phyloP scores from a whole-genome alignment of 2,797 vertebrate species.

The Lutjanus campechanus region DNA sequence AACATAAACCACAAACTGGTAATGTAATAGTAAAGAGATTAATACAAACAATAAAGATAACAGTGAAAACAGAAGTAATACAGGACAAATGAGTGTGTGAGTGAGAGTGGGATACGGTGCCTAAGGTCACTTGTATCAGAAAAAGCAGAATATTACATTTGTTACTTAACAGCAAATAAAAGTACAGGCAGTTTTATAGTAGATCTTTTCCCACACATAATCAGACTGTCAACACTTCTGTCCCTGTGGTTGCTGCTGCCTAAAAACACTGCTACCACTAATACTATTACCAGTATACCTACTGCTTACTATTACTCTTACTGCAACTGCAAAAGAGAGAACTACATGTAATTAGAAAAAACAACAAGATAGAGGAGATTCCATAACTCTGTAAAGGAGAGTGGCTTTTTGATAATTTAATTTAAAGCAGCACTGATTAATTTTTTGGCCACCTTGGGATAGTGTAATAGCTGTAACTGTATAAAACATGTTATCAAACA shows the following conservation, averaged over 20 bases:
- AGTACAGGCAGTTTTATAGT: slow-evolving; percentile 18
- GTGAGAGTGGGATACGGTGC: neutral
- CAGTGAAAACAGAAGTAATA: slow-evolving; percentile 27
- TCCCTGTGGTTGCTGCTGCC: slow-evolving; percentile 1
- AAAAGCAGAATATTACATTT: slow-evolving; percentile 10
- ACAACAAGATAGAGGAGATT: neutral
- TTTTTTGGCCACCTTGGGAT: neutral
- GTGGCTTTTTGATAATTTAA: neutral
- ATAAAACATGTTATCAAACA: neutral
- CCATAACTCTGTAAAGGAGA: neutral
- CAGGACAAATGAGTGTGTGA: slow-evolving; percentile 5
- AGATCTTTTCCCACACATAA: slow-evolving; percentile 12
- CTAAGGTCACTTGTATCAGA: slow-evolving; percentile 5
- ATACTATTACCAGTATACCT: neutral
- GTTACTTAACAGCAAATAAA: slow-evolving; percentile 23
- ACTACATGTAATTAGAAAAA: neutral
- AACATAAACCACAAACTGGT: slow-evolving; percentile 21
- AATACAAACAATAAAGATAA: slow-evolving; percentile 26
- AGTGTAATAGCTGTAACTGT: neutral
- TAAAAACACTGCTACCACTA: slow-evolving; percentile 4
- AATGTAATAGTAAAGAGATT: neutral
- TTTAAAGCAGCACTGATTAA: neutral
- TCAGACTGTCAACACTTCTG: slow-evolving; percentile 6
- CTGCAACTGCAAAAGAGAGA: neutral
- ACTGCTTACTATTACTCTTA: neutral